Evolutionary conservation across 2,113 vertebrate species (phyloP).

Genomic region (Helogale parvula): DNA sequence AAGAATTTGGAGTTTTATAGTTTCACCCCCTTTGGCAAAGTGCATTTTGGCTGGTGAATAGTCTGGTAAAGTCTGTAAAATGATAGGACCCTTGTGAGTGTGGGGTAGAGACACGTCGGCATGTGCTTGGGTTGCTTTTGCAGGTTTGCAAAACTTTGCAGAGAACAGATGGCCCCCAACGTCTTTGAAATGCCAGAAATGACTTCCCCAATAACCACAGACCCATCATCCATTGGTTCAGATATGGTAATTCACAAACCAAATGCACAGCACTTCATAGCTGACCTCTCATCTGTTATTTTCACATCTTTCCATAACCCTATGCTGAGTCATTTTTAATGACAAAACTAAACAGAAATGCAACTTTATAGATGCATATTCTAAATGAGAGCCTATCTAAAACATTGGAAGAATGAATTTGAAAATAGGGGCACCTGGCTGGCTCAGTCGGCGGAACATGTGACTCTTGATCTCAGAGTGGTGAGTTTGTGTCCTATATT

Average conservation of each 20-base stretch:
- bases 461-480: neutral
- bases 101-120: neutral
- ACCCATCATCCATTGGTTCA: neutral
- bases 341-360: conserved; percentile 14
- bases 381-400: neutral
- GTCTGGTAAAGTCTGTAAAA: conserved; percentile 42
- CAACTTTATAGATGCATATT: neutral
- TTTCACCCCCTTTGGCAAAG: conserved; percentile 34
- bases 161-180: conserved; percentile 66
- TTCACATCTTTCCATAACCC: neutral
- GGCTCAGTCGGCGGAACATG: neutral
- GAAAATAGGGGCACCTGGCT: neutral
- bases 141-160: conserved; percentile 36
- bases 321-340: conserved; percentile 21
- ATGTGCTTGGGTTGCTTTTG: conserved; percentile 54
- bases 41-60: conserved; percentile 55
- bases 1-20: conserved; percentile 67
- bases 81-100: conserved; percentile 61
- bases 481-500: neutral
- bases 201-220: conserved; percentile 22
- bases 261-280: conserved; percentile 26
- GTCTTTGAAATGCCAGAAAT: conserved; percentile 66
- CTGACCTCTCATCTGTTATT: conserved; percentile 15
- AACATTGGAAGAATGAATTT: conserved; percentile 3
- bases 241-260: conserved; percentile 47